These are phyloP conservation scores for Probosciger aterrimus DNA, from an alignment of 2,113 vertebrate genomes.

Conservation along the genomic window DNA sequence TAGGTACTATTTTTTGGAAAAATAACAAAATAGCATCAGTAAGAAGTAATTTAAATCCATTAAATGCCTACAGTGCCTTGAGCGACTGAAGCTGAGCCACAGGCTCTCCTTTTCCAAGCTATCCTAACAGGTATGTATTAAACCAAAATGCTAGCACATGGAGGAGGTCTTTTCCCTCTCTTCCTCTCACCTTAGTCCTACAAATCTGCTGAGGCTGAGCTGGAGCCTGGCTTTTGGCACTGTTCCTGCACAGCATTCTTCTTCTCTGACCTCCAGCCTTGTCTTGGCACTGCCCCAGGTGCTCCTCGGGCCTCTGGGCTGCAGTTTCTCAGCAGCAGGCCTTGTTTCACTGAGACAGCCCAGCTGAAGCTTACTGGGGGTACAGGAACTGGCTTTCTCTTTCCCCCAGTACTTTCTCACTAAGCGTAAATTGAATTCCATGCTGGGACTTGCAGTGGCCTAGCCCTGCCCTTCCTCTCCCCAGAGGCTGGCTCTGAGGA, in stretches of 20 bases:
- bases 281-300: rapidly evolving
- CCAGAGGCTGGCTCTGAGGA: not conserved
- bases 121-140: not conserved
- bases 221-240: rapidly evolving
- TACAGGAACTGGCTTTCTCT: not conserved
- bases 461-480: not conserved
- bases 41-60: not conserved
- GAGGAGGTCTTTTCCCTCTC: not conserved
- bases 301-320: rapidly evolving
- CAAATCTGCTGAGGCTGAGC: not conserved
- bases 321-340: not conserved
- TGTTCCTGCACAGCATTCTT: rapidly evolving
- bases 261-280: not conserved
- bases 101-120: not conserved
- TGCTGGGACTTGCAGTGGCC: not conserved
- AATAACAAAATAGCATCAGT: not conserved
- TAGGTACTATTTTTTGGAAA: not conserved
- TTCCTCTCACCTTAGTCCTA: not conserved
- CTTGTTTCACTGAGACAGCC: not conserved
- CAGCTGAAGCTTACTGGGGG: not conserved
- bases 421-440: too few species aligned
- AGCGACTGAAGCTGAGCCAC: not conserved
- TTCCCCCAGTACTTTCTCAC: not conserved
- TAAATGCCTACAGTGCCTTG: not conserved
- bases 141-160: not conserved